A percentile compares a stretch with the other conserved stretches of the same genome.
These are phyloP conservation scores for Spinibarbus caldwelli DNA, from an alignment of 2,797 vertebrate species.

Conservation along the genomic window DNA sequence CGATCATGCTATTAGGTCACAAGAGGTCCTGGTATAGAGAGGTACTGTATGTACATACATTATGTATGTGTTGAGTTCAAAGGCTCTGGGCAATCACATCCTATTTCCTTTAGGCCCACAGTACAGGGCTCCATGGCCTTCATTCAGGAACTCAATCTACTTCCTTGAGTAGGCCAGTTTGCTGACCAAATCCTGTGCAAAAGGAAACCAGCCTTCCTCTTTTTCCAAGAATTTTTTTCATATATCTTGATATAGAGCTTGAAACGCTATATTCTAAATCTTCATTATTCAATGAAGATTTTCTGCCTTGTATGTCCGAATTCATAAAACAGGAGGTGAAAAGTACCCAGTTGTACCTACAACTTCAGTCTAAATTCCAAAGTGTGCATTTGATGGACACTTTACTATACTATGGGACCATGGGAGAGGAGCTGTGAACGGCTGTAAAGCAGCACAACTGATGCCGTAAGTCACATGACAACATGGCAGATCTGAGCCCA, in stretches of 20 bases:
- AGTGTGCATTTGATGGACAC: too few species aligned
- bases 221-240: not conserved
- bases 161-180: conserved; percentile 15
- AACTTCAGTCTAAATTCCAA: too few species aligned
- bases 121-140: not conserved
- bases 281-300: too few species aligned
- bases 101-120: conserved; percentile 13
- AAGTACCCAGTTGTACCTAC: too few species aligned
- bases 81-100: conserved; percentile 24
- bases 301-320: too few species aligned
- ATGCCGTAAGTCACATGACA: too few species aligned
- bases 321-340: too few species aligned
- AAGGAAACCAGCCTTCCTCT: not conserved
- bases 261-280: not conserved
- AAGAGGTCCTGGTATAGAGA: not conserved
- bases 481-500: not conserved
- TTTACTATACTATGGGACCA: too few species aligned
- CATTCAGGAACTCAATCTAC: conserved; percentile 24
- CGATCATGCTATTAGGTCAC: conserved; percentile 23
- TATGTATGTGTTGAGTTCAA: conserved; percentile 25
- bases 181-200: conserved; percentile 15
- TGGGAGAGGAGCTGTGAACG: too few species aligned
- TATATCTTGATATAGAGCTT: not conserved
- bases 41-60: conserved; percentile 1
- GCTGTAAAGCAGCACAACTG: too few species aligned